Evolutionary conservation across 2,888 invertebrate genomes (phyloP).

Genomic region (Lepidocyrtinus sp.): DNA sequence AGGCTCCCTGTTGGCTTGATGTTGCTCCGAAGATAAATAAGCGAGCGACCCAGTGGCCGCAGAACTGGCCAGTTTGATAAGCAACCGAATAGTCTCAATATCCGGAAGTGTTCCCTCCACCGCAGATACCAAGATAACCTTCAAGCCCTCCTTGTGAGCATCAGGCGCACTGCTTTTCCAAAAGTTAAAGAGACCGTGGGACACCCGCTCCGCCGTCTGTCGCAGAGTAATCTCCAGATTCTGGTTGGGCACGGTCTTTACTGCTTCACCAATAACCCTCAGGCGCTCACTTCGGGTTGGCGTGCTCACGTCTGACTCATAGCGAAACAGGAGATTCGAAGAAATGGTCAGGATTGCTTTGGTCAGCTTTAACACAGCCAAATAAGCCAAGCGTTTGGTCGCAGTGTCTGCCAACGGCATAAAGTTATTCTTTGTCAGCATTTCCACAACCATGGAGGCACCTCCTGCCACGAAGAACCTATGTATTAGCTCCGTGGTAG

Average conservation of each 20-base stretch:
- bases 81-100: constrained; percentile 80
- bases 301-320: constrained; percentile 69
- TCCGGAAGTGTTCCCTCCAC: constrained; percentile 80
- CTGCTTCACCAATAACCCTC: constrained; percentile 70
- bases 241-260: constrained; percentile 80
- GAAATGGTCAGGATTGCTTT: constrained; percentile 91
- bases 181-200: constrained; percentile 85
- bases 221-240: constrained; percentile 88
- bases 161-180: constrained; percentile 74
- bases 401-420: constrained; percentile 84
- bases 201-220: constrained; percentile 86
- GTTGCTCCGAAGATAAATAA: constrained; percentile 67
- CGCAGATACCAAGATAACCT: constrained; percentile 60
- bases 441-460: constrained; percentile 81
- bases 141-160: constrained; percentile 58
- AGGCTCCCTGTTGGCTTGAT: constrained; percentile 68
- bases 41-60: constrained; percentile 78
- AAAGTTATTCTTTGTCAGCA: constrained; percentile 89
- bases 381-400: constrained; percentile 86
- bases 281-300: constrained; percentile 63
- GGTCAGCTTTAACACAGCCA: constrained; percentile 88
- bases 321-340: constrained; percentile 83
- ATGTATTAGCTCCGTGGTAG: constrained; percentile 71
- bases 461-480: constrained; percentile 75
- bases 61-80: constrained; percentile 85